Evolutionary conservation across 2,888 invertebrate species (phyloP), one percentile per base, ranked within the genome.

Genomic region (Anticlea derivata): DNA sequence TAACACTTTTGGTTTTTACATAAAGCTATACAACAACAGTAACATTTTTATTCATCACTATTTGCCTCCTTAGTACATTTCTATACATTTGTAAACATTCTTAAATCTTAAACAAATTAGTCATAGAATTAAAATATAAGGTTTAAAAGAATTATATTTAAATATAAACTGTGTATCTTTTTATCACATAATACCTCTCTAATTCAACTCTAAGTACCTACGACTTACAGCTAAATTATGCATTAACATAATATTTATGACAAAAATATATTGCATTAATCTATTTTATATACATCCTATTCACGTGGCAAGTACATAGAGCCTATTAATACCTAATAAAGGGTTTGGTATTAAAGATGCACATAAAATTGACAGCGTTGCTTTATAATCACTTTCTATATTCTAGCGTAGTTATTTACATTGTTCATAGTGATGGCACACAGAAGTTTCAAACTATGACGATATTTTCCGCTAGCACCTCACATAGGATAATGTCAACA

Each of bases 1-100:
- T 85, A 88, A 88, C 88, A 86, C 85, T 83, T 88, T 89, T 86
- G 88, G 87, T 87, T 85, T 84, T 78, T 77, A 80, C 82, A 83
- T 86, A 89, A 86, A 88, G 86, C 87, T 89, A 81, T 85, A 22
- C 33, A 88, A 87, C 86, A 88, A 88, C 83, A 87, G 82, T 86
- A 86, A 87, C 84, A 80, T 81, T 79, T 53, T 65, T 70, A 74
- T 78, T 68, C 69, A 78, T 83, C 80, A 78, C 73, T 79, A 78
- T 79, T 64, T 75, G 76, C 70, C 60, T 70, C 70, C 68, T 76
- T 73, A 51, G 40, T 75, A 78, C 75, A 71, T 73, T 76, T 73
- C 70, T 80, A 75, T 77, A 83, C 73, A 70, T 75, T 75, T 75
- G 70, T 70, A 71, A 70, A 68, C 50, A 58, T 58, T 52, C 48